Conservation (phyloP, 2,113 vertebrate genomes). For the Bagarius yarrelli region DNA sequence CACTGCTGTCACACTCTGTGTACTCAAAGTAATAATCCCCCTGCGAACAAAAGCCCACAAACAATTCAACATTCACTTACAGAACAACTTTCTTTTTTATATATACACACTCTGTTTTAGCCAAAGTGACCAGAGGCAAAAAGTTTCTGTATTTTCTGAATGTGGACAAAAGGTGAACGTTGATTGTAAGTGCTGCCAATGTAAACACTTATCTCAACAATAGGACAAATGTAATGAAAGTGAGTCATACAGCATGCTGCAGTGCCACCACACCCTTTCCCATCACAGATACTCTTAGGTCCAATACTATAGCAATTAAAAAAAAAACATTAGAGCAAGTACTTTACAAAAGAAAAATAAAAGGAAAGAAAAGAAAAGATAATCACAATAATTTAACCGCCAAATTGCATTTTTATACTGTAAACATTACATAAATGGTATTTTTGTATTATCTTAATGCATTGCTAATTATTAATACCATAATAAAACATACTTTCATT, state of each 20-base stretch:
- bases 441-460: too few species aligned
- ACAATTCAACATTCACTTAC: constrained; percentile 32
- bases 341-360: too few species aligned
- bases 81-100: not conserved
- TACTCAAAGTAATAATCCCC: constrained; percentile 95
- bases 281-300: not conserved
- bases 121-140: not conserved
- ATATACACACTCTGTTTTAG: not conserved
- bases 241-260: constrained; percentile 33
- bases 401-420: too few species aligned
- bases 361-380: too few species aligned
- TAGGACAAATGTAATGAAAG: not conserved
- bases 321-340: not conserved
- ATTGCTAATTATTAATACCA: too few species aligned
- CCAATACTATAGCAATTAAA: not conserved
- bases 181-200: not conserved
- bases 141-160: not conserved
- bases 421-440: too few species aligned
- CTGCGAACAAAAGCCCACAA: constrained; percentile 70
- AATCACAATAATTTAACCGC: too few species aligned
- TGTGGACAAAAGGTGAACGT: constrained; percentile 12
- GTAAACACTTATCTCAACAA: constrained; percentile 22
- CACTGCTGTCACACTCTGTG: constrained; percentile 93
- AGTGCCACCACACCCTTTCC: constrained; percentile 30
- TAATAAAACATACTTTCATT: not conserved